Evolutionary conservation across 2,113 vertebrate species (phyloP).

Genomic region (Balaenoptera acutorostrata): DNA sequence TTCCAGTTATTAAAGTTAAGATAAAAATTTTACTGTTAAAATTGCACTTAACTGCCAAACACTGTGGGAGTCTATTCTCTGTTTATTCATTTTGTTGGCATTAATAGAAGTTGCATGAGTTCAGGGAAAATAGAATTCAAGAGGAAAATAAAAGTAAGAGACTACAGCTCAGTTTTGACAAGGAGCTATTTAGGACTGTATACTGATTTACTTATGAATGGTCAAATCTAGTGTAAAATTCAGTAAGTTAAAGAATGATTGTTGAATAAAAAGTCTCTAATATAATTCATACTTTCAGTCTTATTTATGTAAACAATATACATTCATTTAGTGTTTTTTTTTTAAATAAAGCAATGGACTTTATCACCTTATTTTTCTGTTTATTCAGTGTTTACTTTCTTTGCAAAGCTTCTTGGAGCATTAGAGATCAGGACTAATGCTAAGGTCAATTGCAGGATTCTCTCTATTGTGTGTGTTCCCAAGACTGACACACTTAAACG

Average conservation of each 20-base stretch:
- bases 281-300: background rate
- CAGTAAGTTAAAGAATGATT: background rate
- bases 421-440: background rate
- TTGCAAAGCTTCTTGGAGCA: background rate
- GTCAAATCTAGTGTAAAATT: background rate
- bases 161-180: background rate
- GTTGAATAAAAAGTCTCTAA: background rate
- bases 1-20: conserved; percentile 34
- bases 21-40: conserved; percentile 14
- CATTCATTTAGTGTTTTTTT: background rate
- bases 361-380: background rate
- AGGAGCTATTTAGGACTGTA: background rate
- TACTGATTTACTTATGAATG: background rate
- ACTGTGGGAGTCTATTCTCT: background rate
- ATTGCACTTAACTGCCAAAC: background rate
- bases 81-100: background rate
- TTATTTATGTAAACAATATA: background rate
- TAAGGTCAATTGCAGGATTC: background rate
- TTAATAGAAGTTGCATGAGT: background rate
- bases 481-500: background rate
- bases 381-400: background rate
- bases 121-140: background rate
- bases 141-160: background rate
- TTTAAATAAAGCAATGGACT: background rate
- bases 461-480: background rate